These are phyloP conservation scores for Acromyrmex echinatior DNA, from an alignment of 1,140 invertebrate species.

Conservation along the genomic window DNA sequence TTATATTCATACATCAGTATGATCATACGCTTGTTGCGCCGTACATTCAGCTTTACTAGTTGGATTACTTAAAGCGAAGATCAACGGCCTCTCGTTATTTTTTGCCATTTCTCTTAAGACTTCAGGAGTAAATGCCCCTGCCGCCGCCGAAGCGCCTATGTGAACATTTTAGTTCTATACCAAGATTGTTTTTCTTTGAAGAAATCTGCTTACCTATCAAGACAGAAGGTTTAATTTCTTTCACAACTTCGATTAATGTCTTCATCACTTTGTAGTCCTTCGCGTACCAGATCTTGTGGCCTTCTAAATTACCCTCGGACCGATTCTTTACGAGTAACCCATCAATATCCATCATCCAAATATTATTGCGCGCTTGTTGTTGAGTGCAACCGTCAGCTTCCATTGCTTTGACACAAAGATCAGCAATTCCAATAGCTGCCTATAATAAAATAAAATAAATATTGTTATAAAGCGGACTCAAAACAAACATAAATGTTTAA, in stretches of 20 bases:
- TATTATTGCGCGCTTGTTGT: constrained; percentile 92
- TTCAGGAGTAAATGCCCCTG: constrained; percentile 95
- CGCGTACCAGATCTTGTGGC: constrained; percentile 93
- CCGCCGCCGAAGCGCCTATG: constrained; percentile 94
- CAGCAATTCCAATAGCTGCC: constrained; percentile 96
- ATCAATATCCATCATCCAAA: constrained; percentile 96
- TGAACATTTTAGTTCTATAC: constrained; percentile 56
- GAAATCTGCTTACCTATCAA: constrained; percentile 91
- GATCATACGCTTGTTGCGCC: constrained; percentile 95
- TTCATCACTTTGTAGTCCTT: constrained; percentile 93
- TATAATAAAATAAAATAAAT: constrained; percentile 73
- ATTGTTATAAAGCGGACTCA: not conserved
- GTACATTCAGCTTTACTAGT: constrained; percentile 99
- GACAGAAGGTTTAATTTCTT: constrained; percentile 93
- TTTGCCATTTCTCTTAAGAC: constrained; percentile 95
- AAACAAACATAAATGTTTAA: constrained; percentile 8
- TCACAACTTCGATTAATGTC: constrained; percentile 92
- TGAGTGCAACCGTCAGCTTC: constrained; percentile 92
- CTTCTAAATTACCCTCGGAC: constrained; percentile 91
- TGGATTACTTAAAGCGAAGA: constrained; percentile 98
- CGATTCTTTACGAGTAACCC: constrained; percentile 92
- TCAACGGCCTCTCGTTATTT: constrained; percentile 95
- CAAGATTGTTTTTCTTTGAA: constrained; percentile 41
- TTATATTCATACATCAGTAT: constrained; percentile 91
- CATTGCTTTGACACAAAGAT: constrained; percentile 95